Percentiles rank a stretch among this genome's conserved stretches.
Conservation (phyloP, 2,888 invertebrate species). For the Drosophila quinaria region DNA sequence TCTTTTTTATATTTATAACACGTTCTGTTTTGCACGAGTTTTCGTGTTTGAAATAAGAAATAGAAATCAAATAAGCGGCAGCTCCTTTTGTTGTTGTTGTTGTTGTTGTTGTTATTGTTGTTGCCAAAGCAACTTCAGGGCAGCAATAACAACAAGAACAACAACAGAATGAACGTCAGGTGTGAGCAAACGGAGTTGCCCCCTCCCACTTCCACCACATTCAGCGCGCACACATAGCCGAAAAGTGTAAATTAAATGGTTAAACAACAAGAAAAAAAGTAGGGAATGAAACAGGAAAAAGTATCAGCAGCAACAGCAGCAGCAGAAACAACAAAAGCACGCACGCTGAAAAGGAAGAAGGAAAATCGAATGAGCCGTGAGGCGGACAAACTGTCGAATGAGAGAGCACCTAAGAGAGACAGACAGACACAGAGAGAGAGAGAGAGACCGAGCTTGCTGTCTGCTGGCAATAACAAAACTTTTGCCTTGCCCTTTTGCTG, state of each 20-base stretch:
- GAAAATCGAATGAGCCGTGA: conserved; percentile 64
- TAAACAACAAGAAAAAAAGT: conserved; percentile 49
- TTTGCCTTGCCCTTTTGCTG: conserved; percentile 61
- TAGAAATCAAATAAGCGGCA: conserved; percentile 37
- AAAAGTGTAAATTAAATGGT: conserved; percentile 71
- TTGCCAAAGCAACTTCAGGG: conserved; percentile 62
- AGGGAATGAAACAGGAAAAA: conserved; percentile 58
- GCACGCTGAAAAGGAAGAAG: conserved; percentile 54
- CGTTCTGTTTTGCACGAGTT: conserved; percentile 41
- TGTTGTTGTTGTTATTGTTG: conserved; percentile 29
- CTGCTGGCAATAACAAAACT: conserved; percentile 68
- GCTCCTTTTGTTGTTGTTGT: conserved; percentile 27
- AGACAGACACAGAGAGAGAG: conserved; percentile 1
- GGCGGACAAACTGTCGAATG: conserved; percentile 17
- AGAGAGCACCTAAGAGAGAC: conserved; percentile 14
- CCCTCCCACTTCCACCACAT: conserved; percentile 14
- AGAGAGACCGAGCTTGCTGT: conserved; percentile 48
- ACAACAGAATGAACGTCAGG: conserved; percentile 45
- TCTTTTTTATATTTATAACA: conserved; percentile 37
- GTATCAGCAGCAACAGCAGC: conserved; percentile 48
- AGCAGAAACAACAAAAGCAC: conserved; percentile 46
- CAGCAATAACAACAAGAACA: conserved; percentile 29
- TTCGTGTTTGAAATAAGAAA: conserved; percentile 43
- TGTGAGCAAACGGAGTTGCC: conserved; percentile 41
- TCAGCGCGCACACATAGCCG: conserved; percentile 39